Base-by-base conservation (phyloP, 1,140 invertebrate species). In the Drosophila malerkotliana region DNA sequence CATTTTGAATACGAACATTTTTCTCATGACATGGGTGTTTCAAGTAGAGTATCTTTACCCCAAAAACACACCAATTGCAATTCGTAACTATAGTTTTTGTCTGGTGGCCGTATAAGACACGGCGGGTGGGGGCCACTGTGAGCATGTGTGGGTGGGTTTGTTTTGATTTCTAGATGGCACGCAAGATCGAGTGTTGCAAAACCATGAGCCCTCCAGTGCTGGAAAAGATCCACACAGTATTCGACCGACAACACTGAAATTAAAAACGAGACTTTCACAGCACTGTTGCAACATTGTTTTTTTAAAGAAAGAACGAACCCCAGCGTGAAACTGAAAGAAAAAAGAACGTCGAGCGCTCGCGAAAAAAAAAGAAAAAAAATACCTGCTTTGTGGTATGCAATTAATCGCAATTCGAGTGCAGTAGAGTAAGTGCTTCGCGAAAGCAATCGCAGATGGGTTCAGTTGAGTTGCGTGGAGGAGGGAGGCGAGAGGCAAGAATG, bases 361-460 rank as follows among this genome's bases (percentile, higher is more conserved):
- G 62, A 69, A 55, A 69, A 69, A 63, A 48, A 30, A 12, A 69
- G 44, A 61, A 61, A 49, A 61, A 54, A 49, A 56, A 26, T 18
- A 14, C 32, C 30, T 21, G 41, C 26, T 56, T 68, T 54, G 24
- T 37, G 44, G 30, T 56, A 49, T 39, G 45, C 32, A 57, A 48
- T 57, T 61, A 21, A 9, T 61, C 15, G 34, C 59, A 41, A 26
- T 30, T 21, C 37, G 26, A 53, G 59, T 54, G 59, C 59, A 24
- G 34, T 61, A 39, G 45, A 69, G 52, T 69, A 68, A 69, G 64
- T 69, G 66, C 9, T 37, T 37, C 10, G 34, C 34, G 10, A 37
- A 10, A 3, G 32, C 32, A 32, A 32, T 8, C 9, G 2, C 32
- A 48, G 45, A 28, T 28, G 41, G 63, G 9, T 18, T 10, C 34